A percentile compares a stretch with the other conserved stretches of the same genome.
These are phyloP conservation scores for Colletes gigas DNA, from an alignment of 1,140 invertebrate genomes.

Conservation along the genomic window DNA sequence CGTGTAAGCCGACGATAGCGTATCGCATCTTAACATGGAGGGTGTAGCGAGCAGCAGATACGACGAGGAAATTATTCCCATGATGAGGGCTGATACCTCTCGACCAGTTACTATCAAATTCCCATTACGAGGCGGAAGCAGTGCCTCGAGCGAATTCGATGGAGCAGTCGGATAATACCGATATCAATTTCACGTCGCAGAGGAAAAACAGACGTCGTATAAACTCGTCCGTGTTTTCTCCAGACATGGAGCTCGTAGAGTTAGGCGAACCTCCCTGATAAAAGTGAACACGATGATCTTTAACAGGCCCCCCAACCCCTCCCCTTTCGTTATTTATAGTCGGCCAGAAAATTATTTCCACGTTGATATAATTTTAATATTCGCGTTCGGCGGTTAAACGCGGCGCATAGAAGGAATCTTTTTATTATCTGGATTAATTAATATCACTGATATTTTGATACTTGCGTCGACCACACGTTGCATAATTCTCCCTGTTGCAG, in stretches of 20 bases:
- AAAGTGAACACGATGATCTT: not conserved
- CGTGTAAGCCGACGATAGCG: conserved; percentile 14
- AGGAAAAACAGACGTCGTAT: conserved; percentile 23
- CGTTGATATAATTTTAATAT: no score
- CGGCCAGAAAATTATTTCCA: no score
- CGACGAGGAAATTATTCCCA: conserved; percentile 46
- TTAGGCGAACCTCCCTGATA: not conserved
- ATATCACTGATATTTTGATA: not conserved
- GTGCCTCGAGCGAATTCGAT: conserved; percentile 28
- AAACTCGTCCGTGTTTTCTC: not conserved
- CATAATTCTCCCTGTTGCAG: no score
- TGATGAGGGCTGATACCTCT: conserved; percentile 36
- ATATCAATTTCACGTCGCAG: conserved; percentile 38
- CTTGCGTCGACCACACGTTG: not conserved
- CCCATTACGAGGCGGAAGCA: conserved; percentile 47
- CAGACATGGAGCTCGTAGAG: not conserved
- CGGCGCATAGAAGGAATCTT: no score
- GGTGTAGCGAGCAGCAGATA: conserved; percentile 29
- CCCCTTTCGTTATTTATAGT: no score
- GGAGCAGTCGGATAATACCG: conserved; percentile 36
- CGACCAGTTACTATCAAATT: conserved; percentile 50
- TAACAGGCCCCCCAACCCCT: no score
- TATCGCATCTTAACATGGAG: conserved; percentile 14
- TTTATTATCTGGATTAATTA: no score
- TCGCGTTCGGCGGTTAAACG: no score